A percentile compares a stretch with the other conserved stretches of the same genome.
These are phyloP conservation scores for Branchellion lobata DNA, from an alignment of 2,888 invertebrate genomes.

Conservation along the genomic window DNA sequence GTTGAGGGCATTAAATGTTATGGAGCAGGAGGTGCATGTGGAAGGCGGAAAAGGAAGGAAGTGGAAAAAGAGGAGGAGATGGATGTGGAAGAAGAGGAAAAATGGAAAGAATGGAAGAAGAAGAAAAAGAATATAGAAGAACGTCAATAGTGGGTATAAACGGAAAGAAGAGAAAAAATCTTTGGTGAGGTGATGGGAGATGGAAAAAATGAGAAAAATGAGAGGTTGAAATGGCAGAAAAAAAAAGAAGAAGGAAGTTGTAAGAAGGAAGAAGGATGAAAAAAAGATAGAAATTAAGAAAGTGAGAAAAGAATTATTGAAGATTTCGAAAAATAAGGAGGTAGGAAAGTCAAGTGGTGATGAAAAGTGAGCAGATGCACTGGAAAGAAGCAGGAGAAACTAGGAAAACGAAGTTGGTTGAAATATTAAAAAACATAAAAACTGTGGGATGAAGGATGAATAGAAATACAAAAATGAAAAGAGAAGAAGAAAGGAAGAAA, in stretches of 20 bases:
- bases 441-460: too few relatives aligned
- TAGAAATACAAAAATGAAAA: too few relatives aligned
- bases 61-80: background rate
- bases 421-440: too few relatives aligned
- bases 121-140: constrained; percentile 16
- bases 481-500: too few relatives aligned
- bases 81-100: constrained; percentile 28
- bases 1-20: constrained; percentile 6
- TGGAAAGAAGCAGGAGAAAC: too few relatives aligned
- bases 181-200: constrained; percentile 34
- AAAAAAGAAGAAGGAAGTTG: background rate
- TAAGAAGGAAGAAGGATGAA: constrained; percentile 9
- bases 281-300: constrained; percentile 2
- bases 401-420: too few relatives aligned
- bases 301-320: too few relatives aligned
- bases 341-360: too few relatives aligned
- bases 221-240: background rate
- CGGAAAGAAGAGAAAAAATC: too few relatives aligned
- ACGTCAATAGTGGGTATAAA: too few relatives aligned
- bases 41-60: background rate
- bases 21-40: constrained; percentile 14
- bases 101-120: constrained; percentile 20
- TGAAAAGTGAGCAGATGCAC: too few relatives aligned
- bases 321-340: too few relatives aligned
- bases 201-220: constrained; percentile 25